Percentiles rank a stretch among this genome's conserved stretches.
These are phyloP conservation scores for Malacoraja senta DNA, from an alignment of 2,797 vertebrate genomes.

Conservation along the genomic window DNA sequence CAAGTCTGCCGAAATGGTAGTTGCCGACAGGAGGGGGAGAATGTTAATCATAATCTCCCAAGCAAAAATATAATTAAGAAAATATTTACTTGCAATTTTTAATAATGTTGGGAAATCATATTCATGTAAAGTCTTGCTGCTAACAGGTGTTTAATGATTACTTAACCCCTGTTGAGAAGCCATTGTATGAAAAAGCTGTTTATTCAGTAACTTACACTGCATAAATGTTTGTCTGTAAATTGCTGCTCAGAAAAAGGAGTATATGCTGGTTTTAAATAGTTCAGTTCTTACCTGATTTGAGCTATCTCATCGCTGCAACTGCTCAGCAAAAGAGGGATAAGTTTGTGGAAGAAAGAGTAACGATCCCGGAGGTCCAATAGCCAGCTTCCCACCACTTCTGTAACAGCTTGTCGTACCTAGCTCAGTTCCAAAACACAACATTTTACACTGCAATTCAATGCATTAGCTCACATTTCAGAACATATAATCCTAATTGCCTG, in stretches of 20 bases:
- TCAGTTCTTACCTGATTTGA: conserved; percentile 64
- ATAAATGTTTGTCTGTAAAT: background rate
- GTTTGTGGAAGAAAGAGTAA: conserved; percentile 87
- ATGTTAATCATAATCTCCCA: background rate
- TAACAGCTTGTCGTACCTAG: conserved; percentile 81
- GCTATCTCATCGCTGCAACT: conserved; percentile 75
- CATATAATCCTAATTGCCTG: background rate
- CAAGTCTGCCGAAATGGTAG: background rate
- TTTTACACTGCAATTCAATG: background rate
- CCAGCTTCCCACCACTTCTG: conserved; percentile 75
- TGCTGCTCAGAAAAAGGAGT: background rate
- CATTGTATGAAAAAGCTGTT: background rate
- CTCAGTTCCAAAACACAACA: conserved; percentile 14
- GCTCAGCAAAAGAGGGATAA: conserved; percentile 82
- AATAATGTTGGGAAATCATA: background rate
- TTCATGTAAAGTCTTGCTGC: background rate
- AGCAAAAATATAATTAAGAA: background rate
- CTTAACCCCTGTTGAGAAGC: background rate
- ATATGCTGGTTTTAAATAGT: background rate
- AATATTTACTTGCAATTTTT: background rate
- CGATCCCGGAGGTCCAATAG: conserved; percentile 77
- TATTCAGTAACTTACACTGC: background rate
- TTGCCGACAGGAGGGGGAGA: too few relatives aligned
- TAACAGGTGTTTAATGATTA: background rate
- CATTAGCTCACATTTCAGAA: background rate